These are phyloP conservation scores for Laspeyria flexula DNA, from an alignment of 2,888 invertebrate species.

Conservation along the genomic window DNA sequence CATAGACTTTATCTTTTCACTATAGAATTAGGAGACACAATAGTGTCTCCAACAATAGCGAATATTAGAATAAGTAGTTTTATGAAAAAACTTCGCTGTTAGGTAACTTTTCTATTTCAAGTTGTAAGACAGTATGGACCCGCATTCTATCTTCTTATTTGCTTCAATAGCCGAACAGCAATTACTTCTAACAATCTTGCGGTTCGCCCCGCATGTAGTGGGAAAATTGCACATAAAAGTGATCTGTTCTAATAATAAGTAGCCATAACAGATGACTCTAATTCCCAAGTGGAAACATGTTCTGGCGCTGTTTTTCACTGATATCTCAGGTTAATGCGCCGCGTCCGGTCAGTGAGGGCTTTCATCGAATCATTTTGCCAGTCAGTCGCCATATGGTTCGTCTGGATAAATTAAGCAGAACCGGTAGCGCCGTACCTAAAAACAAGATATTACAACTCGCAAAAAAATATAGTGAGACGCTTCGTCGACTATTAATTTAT, in stretches of 20 bases:
- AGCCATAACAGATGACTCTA: slow-evolving; percentile 56
- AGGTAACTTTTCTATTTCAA: slow-evolving; percentile 50
- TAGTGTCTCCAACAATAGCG: slow-evolving; percentile 70
- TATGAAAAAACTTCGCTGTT: slow-evolving; percentile 63
- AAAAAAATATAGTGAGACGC: slow-evolving; percentile 65
- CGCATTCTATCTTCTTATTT: slow-evolving; percentile 73
- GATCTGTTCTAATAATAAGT: slow-evolving; percentile 72
- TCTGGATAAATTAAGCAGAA: slow-evolving; percentile 53
- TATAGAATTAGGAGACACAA: slow-evolving; percentile 77
- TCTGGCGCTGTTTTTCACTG: slow-evolving; percentile 50
- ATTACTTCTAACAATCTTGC: slow-evolving; percentile 81
- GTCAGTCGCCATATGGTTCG: slow-evolving; percentile 66
- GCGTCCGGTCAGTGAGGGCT: slow-evolving; percentile 68
- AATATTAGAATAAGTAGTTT: slow-evolving; percentile 73
- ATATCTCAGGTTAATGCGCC: slow-evolving; percentile 52
- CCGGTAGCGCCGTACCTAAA: slow-evolving; percentile 67
- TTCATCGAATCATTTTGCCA: slow-evolving; percentile 33
- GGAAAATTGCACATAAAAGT: slow-evolving; percentile 78
- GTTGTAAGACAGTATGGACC: slow-evolving; percentile 60
- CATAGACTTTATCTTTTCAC: slow-evolving; percentile 77
- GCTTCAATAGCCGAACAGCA: slow-evolving; percentile 66
- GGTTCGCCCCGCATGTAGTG: slow-evolving; percentile 78
- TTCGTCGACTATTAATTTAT: slow-evolving; percentile 77
- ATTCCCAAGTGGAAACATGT: slow-evolving; percentile 68
- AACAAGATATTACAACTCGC: slow-evolving; percentile 60